Percentiles rank a stretch among this genome's conserved stretches.
Evolutionary conservation across 2,888 invertebrate genomes (phyloP).

Genomic region (Gymnosoma rotundatum): DNA sequence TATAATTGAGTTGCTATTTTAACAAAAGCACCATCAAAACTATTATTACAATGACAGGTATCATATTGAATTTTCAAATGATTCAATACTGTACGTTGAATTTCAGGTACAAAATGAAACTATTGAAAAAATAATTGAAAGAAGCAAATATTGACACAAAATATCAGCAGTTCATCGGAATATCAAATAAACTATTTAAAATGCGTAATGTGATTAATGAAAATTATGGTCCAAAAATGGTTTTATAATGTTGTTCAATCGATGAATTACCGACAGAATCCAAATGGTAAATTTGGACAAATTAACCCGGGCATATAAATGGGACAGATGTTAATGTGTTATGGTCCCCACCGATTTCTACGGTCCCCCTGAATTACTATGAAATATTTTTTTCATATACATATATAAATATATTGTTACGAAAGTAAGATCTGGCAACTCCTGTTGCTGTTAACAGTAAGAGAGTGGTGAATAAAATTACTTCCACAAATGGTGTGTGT

Average conservation of each 20-base stretch:
- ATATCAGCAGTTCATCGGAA: neutral
- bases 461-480: no score
- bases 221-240: neutral
- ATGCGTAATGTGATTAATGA: neutral
- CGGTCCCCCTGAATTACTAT: no score
- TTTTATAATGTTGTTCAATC: slow-evolving; percentile 40
- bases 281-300: no score
- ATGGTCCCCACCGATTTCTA: no score
- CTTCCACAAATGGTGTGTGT: no score
- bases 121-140: neutral
- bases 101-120: neutral
- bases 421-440: no score
- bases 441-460: no score
- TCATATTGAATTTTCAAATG: no score
- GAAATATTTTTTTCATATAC: no score
- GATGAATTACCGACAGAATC: slow-evolving; percentile 40
- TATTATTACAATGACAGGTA: neutral
- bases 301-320: no score
- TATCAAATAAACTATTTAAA: neutral
- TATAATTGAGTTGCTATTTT: neutral
- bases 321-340: no score
- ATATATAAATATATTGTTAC: no score
- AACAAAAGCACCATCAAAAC: neutral
- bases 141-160: neutral
- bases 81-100: neutral